Evolutionary conservation across 2,797 vertebrate species (phyloP), one percentile per base, ranked within the genome.

Genomic region (Alectoris magna): DNA sequence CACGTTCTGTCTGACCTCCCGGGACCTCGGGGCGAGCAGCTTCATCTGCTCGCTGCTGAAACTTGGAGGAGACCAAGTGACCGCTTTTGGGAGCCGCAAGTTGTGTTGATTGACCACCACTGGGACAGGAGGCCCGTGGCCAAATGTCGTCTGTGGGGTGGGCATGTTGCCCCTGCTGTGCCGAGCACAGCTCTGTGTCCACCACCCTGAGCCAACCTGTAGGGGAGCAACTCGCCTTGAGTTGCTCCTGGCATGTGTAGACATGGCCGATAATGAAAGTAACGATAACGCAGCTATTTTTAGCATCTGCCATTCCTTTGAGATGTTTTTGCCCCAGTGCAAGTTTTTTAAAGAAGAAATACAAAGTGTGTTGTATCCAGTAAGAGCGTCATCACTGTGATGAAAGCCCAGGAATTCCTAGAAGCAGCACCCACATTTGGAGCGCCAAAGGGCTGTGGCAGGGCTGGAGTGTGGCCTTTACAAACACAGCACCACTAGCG

Each of bases 171-270:
- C 51, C 51, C 51, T 29, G 15, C 51, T 17, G 51, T 31, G 56
- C 53, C 22, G 1, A 38, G 49, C 48, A 6, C 36, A 36, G n/a
- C 22, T 1, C 0, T 0, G 0, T 41, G 77, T 11, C 67, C 6
- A 29, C 2, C 48, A 14, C 6, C 41, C 43, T 21, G 15, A 94
- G 34, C 49, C 19, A n/a, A 29, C 14, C 10, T 10, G 39, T 27
- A 72, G 49, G 66, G 69, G 19, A 72, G 31, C 24, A 24, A 58
- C 49, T 56, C 55, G 3, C 14, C 23, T 39, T 16, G 49, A 80
- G 43, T 48, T 2, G 3, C 72, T 79, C 46, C 24, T 39, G 13
- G 31, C 38, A 31, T 4, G 13, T 9, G 26, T 55, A 69, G 78
- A 48, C 44, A 6, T 3, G 31, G 60, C 73, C 64, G 78, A 51